phyloP scores from a whole-genome alignment of 2,797 vertebrate genomes.

The Melanotaenia pygmaea region DNA sequence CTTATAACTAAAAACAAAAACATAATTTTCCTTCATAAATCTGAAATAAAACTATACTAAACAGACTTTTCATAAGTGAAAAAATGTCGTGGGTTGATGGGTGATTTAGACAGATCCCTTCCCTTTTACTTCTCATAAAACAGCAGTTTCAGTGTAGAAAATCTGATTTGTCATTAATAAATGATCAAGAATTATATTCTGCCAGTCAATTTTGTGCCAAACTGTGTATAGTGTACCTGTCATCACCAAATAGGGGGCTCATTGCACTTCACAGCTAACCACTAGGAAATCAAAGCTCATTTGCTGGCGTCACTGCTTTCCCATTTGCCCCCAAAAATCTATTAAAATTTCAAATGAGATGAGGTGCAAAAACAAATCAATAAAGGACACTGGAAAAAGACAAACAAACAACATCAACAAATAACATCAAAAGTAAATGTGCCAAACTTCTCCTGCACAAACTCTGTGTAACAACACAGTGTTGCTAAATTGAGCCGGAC shows the following conservation, averaged over 20 bases:
- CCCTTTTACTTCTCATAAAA: not conserved
- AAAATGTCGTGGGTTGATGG: not conserved
- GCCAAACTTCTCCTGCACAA: constrained; percentile 35
- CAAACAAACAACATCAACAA: constrained; percentile 30
- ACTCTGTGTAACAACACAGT: constrained; percentile 47
- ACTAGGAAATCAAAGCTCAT: constrained; percentile 61
- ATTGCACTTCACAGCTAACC: constrained; percentile 50
- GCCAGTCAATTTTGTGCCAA: not conserved
- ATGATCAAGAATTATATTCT: constrained; percentile 7
- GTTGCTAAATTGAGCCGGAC: constrained; percentile 63
- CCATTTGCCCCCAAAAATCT: constrained; percentile 38
- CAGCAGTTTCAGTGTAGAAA: not conserved
- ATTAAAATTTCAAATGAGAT: constrained; percentile 33
- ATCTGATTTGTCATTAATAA: not conserved
- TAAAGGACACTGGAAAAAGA: constrained; percentile 20
- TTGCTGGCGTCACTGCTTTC: constrained; percentile 43
- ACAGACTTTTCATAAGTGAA: not conserved
- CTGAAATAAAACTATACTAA: not conserved
- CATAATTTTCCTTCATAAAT: constrained; percentile 3
- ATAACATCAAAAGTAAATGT: constrained; percentile 14
- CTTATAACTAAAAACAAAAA: constrained; percentile 2
- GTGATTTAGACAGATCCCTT: not conserved
- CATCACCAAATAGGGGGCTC: constrained; percentile 44
- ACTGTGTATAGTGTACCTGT: constrained; percentile 33
- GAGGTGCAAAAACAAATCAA: constrained; percentile 32